phyloP scores from a whole-genome alignment of 2,797 vertebrate genomes.

The Odontamblyopus rebecca region DNA sequence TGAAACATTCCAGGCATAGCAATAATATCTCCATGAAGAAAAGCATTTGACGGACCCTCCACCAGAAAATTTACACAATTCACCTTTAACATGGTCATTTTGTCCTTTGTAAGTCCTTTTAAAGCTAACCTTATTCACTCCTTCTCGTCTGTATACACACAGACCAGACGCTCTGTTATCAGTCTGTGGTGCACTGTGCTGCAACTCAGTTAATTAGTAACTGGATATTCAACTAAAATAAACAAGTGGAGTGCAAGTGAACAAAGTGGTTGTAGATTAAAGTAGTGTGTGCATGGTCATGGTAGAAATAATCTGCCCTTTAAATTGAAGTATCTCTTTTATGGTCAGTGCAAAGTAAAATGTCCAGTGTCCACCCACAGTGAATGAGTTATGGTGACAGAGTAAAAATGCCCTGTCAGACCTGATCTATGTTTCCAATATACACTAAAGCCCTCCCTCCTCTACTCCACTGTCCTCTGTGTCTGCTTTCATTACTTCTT shows the following conservation, averaged over 20 bases:
- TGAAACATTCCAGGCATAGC: too few relatives aligned
- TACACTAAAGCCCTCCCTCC: conserved; percentile 25
- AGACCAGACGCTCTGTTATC: conserved; percentile 32
- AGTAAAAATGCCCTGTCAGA: conserved; percentile 65
- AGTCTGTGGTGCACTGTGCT: conserved; percentile 8
- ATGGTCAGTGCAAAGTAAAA: conserved; percentile 17
- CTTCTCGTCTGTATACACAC: conserved; percentile 29
- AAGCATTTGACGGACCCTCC: too few relatives aligned
- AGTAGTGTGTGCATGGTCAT: conserved; percentile 2
- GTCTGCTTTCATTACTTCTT: conserved; percentile 38
- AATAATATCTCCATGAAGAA: too few relatives aligned
- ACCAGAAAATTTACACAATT: too few relatives aligned
- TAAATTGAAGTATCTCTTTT: conserved; percentile 1
- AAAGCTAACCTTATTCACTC: conserved; percentile 19
- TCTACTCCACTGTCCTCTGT: conserved; percentile 30
- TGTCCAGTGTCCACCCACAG: conserved; percentile 40
- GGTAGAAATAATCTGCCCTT: conserved; percentile 2
- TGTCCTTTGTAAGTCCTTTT: conserved; percentile 17
- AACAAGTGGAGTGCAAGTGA: not conserved
- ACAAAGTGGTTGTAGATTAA: not conserved
- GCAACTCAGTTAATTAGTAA: conserved; percentile 50
- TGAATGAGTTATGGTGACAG: conserved; percentile 65
- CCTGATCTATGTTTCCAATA: conserved; percentile 68
- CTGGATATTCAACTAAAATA: conserved; percentile 15
- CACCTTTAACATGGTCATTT: conserved; percentile 23